Percentiles rank a stretch among this genome's conserved stretches.
phyloP scores from a whole-genome alignment of 2,797 vertebrate species.

The Pogoniulus pusillus region DNA sequence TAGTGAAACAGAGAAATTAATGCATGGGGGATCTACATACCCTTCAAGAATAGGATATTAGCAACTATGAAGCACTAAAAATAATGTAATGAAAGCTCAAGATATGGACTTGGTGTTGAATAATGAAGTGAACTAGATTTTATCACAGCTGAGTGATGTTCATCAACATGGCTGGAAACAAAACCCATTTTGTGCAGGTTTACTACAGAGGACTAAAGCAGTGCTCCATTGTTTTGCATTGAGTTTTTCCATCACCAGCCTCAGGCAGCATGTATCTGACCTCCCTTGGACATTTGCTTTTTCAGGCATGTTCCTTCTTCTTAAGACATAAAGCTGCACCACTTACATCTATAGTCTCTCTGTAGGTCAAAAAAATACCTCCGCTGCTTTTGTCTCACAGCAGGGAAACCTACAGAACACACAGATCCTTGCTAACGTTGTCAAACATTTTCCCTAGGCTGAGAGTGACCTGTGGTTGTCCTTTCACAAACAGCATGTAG shows the following conservation, averaged over 20 bases:
- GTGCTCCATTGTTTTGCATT: neutral
- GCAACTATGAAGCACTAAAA: neutral
- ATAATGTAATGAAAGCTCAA: neutral
- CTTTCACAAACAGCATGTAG: neutral
- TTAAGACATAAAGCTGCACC: neutral
- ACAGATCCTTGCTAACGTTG: neutral
- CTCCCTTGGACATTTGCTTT: slow-evolving; percentile 17
- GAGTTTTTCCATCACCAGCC: neutral
- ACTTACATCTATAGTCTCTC: accelerated
- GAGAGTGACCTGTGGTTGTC: neutral
- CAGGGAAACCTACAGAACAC: neutral
- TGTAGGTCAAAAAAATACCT: neutral
- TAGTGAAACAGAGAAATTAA: neutral
- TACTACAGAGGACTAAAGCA: neutral
- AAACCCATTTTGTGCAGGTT: neutral
- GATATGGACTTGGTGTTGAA: neutral
- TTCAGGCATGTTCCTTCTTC: neutral
- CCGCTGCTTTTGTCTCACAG: neutral
- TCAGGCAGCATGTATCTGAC: neutral
- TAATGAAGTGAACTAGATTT: neutral
- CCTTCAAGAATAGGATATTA: neutral
- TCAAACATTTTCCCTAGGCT: neutral
- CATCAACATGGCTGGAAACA: neutral
- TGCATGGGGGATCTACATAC: neutral
- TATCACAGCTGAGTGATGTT: neutral